Conservation (phyloP, 1,140 invertebrate genomes). For the Pectinophora gossypiella region DNA sequence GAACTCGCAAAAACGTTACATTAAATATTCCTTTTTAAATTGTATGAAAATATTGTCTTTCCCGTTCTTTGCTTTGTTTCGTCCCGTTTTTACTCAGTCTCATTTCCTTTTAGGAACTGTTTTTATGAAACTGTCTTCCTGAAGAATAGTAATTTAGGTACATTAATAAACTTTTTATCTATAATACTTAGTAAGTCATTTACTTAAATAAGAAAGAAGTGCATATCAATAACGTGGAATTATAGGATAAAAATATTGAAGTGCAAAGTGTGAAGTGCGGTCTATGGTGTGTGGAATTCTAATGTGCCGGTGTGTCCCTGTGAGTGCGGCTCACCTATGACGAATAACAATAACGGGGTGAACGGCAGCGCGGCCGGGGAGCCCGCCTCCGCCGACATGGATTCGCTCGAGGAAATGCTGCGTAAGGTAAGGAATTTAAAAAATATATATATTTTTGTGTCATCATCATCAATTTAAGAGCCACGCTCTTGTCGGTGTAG, state of each 20-base stretch:
- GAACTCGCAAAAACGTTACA: not conserved
- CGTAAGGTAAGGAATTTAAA: conserved; percentile 82
- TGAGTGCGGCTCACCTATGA: conserved; percentile 66
- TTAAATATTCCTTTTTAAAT: not conserved
- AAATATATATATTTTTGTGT: too few species aligned
- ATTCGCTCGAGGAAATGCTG: conserved; percentile 88
- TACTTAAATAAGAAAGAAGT: too few species aligned
- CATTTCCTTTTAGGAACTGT: not conserved
- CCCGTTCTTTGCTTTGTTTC: not conserved
- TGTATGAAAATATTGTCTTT: not conserved
- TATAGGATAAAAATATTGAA: too few species aligned
- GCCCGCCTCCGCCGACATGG: conserved; percentile 84
- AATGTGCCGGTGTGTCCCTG: conserved; percentile 26
- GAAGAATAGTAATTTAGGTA: too few species aligned
- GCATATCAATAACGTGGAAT: too few species aligned
- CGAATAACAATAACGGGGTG: conserved; percentile 71
- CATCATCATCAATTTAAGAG: too few species aligned
- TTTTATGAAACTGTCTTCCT: too few species aligned
- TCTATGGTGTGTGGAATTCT: conserved; percentile 20
- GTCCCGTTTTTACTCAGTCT: not conserved
- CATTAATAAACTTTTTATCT: too few species aligned
- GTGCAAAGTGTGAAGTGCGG: conserved; percentile 11
- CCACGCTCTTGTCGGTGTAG: too few species aligned
- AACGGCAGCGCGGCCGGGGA: conserved; percentile 56
- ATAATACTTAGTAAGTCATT: too few species aligned